phyloP scores from a whole-genome alignment of 1,140 invertebrate genomes.

The Ceratina australensis region DNA sequence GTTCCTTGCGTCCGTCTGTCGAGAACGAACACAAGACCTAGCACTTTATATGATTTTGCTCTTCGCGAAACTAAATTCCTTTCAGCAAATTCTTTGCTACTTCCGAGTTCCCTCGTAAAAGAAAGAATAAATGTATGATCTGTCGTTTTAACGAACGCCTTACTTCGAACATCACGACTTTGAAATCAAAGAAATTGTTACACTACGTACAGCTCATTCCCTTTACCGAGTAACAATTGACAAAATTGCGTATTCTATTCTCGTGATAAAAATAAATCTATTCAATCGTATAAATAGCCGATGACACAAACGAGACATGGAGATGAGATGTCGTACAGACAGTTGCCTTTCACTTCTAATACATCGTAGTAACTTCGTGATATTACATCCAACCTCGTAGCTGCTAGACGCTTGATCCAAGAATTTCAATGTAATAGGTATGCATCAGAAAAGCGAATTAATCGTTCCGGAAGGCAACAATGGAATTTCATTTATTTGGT shows the following conservation, averaged over 20 bases:
- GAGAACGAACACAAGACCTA: not conserved
- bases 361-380: not conserved
- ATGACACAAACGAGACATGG: constrained; percentile 10
- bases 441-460: not conserved
- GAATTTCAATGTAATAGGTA: no score
- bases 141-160: no score
- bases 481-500: not conserved
- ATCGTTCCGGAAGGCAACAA: not conserved
- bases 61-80: not conserved
- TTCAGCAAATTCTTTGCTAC: not conserved
- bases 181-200: no score
- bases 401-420: no score
- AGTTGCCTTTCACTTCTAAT: constrained; percentile 8
- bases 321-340: not conserved
- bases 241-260: not conserved
- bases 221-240: not conserved
- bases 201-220: no score
- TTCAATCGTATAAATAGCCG: constrained; percentile 18
- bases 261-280: not conserved
- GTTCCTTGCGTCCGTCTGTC: constrained; percentile 2
- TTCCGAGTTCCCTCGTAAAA: no score
- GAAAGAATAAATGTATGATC: no score
- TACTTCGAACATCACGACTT: no score
- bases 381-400: no score
- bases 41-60: not conserved